Percentiles rank a stretch among this genome's conserved stretches.
These are phyloP conservation scores for Adelphocoris suturalis DNA, from an alignment of 2,888 invertebrate genomes.

Conservation along the genomic window DNA sequence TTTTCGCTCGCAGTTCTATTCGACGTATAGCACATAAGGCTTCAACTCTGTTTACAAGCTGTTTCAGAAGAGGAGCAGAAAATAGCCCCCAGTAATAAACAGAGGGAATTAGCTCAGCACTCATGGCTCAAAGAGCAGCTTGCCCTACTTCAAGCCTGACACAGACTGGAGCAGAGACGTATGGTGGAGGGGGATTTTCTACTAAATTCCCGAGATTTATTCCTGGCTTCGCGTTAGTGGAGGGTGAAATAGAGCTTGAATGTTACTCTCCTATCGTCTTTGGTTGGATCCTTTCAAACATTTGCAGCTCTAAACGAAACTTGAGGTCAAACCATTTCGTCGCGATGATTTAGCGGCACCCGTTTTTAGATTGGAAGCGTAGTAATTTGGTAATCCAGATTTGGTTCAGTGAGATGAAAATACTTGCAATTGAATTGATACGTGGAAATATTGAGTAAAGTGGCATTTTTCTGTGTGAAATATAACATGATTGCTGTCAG, in stretches of 20 bases:
- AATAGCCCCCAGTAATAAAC: slow-evolving; percentile 5
- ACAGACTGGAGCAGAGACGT: not conserved
- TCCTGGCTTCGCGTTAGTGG: not conserved
- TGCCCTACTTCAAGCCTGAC: not conserved
- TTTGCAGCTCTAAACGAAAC: not conserved
- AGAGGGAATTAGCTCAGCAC: not conserved
- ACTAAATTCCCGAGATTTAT: slow-evolving; percentile 8
- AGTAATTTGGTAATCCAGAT: no score
- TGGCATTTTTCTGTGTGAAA: no score
- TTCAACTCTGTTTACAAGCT: slow-evolving; percentile 20
- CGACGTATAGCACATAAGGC: not conserved
- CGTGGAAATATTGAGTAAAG: no score
- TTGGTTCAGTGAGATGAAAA: no score
- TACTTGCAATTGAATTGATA: no score
- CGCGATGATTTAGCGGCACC: no score
- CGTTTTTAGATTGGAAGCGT: no score
- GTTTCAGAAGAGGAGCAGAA: not conserved
- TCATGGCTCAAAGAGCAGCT: not conserved
- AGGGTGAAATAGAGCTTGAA: not conserved
- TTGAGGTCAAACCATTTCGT: no score
- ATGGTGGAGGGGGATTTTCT: not conserved
- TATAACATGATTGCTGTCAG: no score
- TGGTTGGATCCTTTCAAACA: not conserved
- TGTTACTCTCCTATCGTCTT: not conserved
- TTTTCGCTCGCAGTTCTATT: not conserved